A percentile compares a stretch with the other conserved stretches of the same genome.
phyloP scores from a whole-genome alignment of 2,797 vertebrate genomes.

The Lepidocolaptes lacrymiger region DNA sequence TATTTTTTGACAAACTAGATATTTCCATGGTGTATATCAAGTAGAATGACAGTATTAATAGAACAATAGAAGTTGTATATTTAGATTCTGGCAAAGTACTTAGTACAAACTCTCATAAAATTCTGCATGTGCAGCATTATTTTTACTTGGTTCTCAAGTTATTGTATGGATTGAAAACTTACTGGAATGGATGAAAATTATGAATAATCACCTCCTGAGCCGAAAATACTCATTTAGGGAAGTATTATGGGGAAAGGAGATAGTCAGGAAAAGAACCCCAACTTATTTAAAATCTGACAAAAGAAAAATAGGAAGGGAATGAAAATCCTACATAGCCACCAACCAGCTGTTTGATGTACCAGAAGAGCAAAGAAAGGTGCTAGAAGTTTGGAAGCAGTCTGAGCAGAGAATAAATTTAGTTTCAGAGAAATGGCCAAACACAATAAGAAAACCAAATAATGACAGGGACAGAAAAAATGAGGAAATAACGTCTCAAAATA shows the following conservation, averaged over 20 bases:
- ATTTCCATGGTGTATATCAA: slow-evolving; percentile 21
- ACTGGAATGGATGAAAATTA: neutral
- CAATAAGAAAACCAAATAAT: slow-evolving; percentile 15
- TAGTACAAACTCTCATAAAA: slow-evolving; percentile 24
- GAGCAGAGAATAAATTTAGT: neutral
- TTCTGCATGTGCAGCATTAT: slow-evolving; percentile 4
- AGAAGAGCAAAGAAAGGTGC: slow-evolving; percentile 48
- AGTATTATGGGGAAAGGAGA: neutral
- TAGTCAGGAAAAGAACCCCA: neutral
- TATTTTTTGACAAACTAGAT: slow-evolving; percentile 52
- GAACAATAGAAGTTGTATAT: slow-evolving; percentile 56
- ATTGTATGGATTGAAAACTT: neutral
- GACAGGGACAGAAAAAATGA: neutral
- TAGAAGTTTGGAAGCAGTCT: neutral
- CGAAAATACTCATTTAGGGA: neutral
- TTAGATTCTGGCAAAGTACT: slow-evolving; percentile 61
- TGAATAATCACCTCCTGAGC: neutral
- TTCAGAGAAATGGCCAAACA: slow-evolving; percentile 12
- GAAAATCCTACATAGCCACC: neutral
- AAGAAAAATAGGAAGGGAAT: slow-evolving; percentile 1
- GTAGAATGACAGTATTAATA: slow-evolving; percentile 34
- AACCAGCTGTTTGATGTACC: slow-evolving; percentile 25
- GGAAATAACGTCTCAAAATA: neutral
- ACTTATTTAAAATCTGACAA: neutral
- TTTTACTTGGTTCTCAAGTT: slow-evolving; percentile 34